Base-by-base conservation (phyloP, 2,888 invertebrate species). In the Lobophora halterata region DNA sequence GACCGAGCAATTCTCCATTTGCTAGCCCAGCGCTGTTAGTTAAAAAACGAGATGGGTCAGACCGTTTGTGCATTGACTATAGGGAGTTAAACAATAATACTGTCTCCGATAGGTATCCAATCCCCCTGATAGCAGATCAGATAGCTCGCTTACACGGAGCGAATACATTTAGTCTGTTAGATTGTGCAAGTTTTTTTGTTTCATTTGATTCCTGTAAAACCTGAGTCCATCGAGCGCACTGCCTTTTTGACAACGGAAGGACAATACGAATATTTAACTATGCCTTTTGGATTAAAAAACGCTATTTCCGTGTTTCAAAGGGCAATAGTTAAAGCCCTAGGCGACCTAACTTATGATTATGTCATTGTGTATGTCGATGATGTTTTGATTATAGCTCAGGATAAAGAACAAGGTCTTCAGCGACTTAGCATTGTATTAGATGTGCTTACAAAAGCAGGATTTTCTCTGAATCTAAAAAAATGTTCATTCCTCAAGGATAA, bases 391-490 rank as follows among this genome's bases (percentile, higher is more conserved):
- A 14, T 28, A 0, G 19, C 49, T 0, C 1, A 8, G 0, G 26
- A 1, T 5, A 3, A 10, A n/a, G 30, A 34, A 0, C 12, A 49
- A 13, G 55, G 48, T 0, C 5, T 53, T 1, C 8, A 28, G 2
- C 10, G 49, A 4, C 11, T 57, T 1, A 19, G 21, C 0, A 18
- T 21, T 3, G 46, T 49, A 0, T 14, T 46, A 1, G 16, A 19
- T 3, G 30, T 14, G 1, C 13, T 26, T 1, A 8, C 32, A 0
- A 21, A 47, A 2, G 41, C 46, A 1, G 55, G 51, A 0, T 56
- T 58, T 31, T 54, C 52, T 0, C 7, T 61, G 0, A 61, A 61
- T 11, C 3, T 55, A 0, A 29, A 32, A 3, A 60, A 60, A 24
- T 60, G 55, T 12, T 31, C 49, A 0, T 57, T 59, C 26, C 20